Evolutionary conservation across 2,888 invertebrate species (phyloP).

Genomic region (Gasteruption jaculator): DNA sequence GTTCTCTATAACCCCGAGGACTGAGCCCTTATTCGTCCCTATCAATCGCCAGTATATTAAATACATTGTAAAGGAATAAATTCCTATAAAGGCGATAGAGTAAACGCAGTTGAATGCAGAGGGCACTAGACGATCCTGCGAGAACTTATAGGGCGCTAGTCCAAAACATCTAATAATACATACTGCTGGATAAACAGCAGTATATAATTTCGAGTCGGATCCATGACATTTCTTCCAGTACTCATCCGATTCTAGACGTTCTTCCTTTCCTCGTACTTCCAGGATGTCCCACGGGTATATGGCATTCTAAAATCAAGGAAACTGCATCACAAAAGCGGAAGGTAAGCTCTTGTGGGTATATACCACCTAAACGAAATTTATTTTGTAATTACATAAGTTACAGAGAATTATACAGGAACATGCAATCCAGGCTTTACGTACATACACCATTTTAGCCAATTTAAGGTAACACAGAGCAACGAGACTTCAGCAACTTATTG

Average conservation of each 20-base stretch:
- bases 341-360: no score
- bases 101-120: slow-evolving; percentile 27
- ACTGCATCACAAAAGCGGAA: no score
- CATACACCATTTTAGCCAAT: no score
- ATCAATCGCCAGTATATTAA: slow-evolving; percentile 17
- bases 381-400: no score
- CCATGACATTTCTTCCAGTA: slow-evolving; percentile 25
- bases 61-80: slow-evolving; percentile 28
- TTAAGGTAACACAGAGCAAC: no score
- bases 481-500: no score
- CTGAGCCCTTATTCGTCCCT: slow-evolving; percentile 6
- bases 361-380: no score
- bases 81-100: slow-evolving; percentile 17
- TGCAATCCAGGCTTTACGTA: no score
- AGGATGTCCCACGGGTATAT: no score
- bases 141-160: slow-evolving; percentile 40
- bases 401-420: no score
- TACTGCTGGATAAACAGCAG: slow-evolving; percentile 35
- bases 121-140: slow-evolving; percentile 29
- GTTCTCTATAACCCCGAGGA: slow-evolving; percentile 32
- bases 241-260: neutral
- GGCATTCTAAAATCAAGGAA: no score
- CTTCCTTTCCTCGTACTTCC: neutral
- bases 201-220: slow-evolving; percentile 36
- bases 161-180: slow-evolving; percentile 38